A percentile compares a stretch with the other conserved stretches of the same genome.
phyloP scores from a whole-genome alignment of 2,888 invertebrate species.

The Diloba caeruleocephala region DNA sequence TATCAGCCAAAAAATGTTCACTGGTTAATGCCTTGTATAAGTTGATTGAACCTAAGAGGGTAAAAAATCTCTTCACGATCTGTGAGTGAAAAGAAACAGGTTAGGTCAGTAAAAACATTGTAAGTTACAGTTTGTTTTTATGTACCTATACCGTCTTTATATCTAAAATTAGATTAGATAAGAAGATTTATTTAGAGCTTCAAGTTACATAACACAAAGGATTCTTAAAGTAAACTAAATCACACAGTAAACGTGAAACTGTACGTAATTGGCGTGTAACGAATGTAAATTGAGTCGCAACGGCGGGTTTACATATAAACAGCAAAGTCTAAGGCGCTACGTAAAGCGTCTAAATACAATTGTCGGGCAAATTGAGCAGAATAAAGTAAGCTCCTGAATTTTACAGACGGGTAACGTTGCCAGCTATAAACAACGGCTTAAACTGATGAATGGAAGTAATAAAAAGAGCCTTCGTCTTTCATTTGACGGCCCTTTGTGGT shows the following conservation, averaged over 20 bases:
- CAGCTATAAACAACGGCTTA: conserved; percentile 51
- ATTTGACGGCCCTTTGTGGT: conserved; percentile 56
- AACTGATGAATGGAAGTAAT: conserved; percentile 63
- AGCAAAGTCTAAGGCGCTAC: conserved; percentile 30
- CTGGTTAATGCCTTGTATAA: no score
- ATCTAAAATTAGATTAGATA: no score
- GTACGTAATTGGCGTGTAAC: conserved; percentile 19
- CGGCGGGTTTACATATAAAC: conserved; percentile 9
- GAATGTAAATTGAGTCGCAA: conserved; percentile 22
- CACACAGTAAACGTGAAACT: conserved; percentile 5
- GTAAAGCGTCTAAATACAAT: conserved; percentile 46
- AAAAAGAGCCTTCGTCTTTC: conserved; percentile 59
- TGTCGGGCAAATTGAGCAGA: conserved; percentile 52
- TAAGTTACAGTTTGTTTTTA: no score
- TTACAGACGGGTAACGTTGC: conserved; percentile 17
- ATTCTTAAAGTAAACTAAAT: conserved; percentile 7
- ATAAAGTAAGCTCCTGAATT: conserved; percentile 51
- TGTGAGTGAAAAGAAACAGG: no score
- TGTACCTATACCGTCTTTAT: no score
- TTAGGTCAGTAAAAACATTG: no score
- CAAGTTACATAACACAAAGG: no score
- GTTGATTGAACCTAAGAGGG: no score
- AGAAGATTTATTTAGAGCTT: neutral
- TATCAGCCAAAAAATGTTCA: no score
- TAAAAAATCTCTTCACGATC: no score